Base-by-base conservation (phyloP, 2,888 invertebrate species). In the Apamea monoglypha region DNA sequence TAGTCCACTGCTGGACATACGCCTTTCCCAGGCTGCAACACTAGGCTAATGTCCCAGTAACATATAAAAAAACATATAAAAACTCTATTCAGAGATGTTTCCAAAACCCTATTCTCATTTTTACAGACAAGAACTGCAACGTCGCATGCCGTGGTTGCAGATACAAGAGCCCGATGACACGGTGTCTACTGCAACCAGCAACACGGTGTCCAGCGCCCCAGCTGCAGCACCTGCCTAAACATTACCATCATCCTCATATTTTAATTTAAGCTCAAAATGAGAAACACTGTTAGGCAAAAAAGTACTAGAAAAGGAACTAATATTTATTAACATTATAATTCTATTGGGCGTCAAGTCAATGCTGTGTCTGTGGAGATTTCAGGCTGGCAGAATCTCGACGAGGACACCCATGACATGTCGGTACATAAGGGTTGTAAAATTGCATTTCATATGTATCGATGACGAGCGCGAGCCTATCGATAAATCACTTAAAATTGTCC, bases 101-200 rank as follows among this genome's bases (percentile, higher is more conserved):
- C 18, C 59, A 63, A 75, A 61, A 32, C 4, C 8, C 1, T 59
- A n/a, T 76, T 68, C 29, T n/a, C 8, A 18, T 67, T 70, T 44
- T 89, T 91, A 25, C 92, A 98, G 98, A 89, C 96, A 98, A 94
- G 98, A 99, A 94, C 96, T 99, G 79, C 98, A 98, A 91, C 98
- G 98, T 83, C 97, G 98, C 74, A 97, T 98, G 93, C 98, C 98
- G 16, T 99, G 98, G 98, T 95, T 98, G 82, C 98, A 98, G 83
- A 98, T 98, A 76, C 97, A 97, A 86, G 98, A 98, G 91, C 97
- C 97, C 0, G 95, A 95, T 61, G 98, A 98, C 86, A 95, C 97
- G 0, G 95, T 96, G n/a, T 98, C 98, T 18, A 97, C 97, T 0
- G 94, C 96, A 10, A 97, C 97, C 3, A 96, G 94, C 84, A 96